These are phyloP conservation scores for Lepidurus couesii DNA, from an alignment of 1,140 invertebrate species.

Conservation along the genomic window DNA sequence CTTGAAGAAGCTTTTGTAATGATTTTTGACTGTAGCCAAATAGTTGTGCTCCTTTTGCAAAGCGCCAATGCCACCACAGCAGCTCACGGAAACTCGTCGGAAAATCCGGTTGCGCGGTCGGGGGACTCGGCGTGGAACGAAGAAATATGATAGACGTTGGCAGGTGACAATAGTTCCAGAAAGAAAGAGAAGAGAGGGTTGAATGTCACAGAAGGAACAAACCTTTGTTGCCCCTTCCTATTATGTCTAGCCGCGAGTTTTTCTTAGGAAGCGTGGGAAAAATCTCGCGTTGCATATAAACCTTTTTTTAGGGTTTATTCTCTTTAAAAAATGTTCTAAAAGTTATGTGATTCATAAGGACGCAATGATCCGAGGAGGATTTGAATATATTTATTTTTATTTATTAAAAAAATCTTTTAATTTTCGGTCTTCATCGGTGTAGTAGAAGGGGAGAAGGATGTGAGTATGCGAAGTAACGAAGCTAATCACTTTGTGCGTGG, in stretches of 20 bases:
- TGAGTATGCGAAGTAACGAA: constrained; percentile 5
- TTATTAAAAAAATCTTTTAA: neutral
- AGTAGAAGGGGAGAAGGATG: neutral
- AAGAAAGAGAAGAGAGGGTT: constrained; percentile 4
- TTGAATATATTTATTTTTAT: neutral
- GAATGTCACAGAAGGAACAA: constrained; percentile 17
- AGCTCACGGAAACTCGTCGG: neutral
- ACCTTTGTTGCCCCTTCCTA: neutral
- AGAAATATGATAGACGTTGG: constrained; percentile 16
- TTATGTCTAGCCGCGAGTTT: constrained; percentile 9
- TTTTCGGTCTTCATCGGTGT: neutral
- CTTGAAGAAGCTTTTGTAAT: constrained; percentile 7
- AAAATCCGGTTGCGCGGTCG: neutral
- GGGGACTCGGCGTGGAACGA: neutral
- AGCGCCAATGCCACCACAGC: neutral
- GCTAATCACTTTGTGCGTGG: neutral
- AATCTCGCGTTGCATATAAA: neutral
- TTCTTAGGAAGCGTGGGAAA: constrained; percentile 12
- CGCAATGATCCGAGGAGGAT: no score
- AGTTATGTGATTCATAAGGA: no score
- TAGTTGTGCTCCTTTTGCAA: neutral
- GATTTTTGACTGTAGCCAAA: constrained; percentile 11
- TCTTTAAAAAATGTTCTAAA: neutral
- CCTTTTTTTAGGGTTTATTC: neutral
- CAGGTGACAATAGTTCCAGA: constrained; percentile 2